Conservation (phyloP, 1,140 invertebrate species). For the Aculops lycopersici region DNA sequence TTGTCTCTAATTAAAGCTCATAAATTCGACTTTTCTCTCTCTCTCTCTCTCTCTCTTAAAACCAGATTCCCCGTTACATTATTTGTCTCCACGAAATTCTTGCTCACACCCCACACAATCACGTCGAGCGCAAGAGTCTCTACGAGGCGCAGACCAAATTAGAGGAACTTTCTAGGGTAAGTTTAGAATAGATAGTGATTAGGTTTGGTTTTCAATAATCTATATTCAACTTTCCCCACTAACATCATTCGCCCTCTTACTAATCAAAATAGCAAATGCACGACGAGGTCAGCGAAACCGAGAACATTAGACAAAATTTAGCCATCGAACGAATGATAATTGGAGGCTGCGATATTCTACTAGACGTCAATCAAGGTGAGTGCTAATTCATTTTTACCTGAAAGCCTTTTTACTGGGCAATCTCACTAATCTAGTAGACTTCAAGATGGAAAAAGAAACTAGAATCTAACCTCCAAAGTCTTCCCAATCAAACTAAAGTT, state of each 20-base stretch:
- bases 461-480: too few species aligned
- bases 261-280: constrained; percentile 25
- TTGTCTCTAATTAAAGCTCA: too few species aligned
- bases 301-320: constrained; percentile 66
- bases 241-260: neutral
- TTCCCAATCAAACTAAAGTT: too few species aligned
- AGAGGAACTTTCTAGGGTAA: constrained; percentile 44
- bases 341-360: constrained; percentile 65
- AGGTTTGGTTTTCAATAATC: neutral
- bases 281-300: constrained; percentile 70
- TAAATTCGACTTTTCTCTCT: neutral
- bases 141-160: constrained; percentile 56
- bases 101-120: constrained; percentile 67
- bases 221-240: neutral
- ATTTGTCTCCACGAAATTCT: constrained; percentile 62
- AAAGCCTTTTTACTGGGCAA: too few species aligned
- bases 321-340: constrained; percentile 77
- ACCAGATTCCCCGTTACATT: constrained; percentile 58
- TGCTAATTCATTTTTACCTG: too few species aligned
- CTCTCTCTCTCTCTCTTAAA: constrained; percentile 3
- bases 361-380: constrained; percentile 80
- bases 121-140: constrained; percentile 61
- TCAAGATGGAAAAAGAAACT: too few species aligned
- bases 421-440: too few species aligned
- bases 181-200: constrained; percentile 6